Evolutionary conservation across 2,113 vertebrate species (phyloP).

Genomic region (Struthidea cinerea): DNA sequence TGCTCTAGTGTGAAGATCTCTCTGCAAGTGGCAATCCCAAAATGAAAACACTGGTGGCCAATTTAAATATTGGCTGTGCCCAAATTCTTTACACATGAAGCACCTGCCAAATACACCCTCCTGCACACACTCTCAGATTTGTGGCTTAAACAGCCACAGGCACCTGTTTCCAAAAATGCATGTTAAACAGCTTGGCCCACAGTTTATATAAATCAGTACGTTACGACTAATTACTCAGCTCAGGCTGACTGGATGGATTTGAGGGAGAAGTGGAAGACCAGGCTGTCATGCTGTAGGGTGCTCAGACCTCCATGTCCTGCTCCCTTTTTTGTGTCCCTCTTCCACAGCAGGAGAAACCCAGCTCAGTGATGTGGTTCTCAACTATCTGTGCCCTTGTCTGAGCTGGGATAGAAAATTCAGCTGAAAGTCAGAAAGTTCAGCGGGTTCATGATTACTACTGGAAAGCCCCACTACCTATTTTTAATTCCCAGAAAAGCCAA

Average conservation of each 20-base stretch:
- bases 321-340: not conserved
- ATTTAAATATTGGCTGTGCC: not conserved
- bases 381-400: not conserved
- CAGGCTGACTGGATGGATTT: not conserved
- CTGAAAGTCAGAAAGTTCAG: not conserved
- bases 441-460: not conserved
- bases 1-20: not conserved
- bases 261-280: not conserved
- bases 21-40: not conserved
- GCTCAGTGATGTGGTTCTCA: fast-evolving
- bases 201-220: not conserved
- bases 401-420: not conserved
- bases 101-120: not conserved
- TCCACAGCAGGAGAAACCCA: not conserved
- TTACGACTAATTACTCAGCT: not conserved
- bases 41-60: not conserved
- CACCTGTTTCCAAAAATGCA: not conserved
- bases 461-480: not conserved
- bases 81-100: not conserved
- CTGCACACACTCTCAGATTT: not conserved
- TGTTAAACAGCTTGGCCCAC: not conserved
- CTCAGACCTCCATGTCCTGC: not conserved
- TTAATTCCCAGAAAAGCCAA: not conserved
- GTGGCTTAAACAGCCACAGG: not conserved
- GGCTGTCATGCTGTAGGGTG: too few species aligned